Conservation (phyloP, 2,113 vertebrate species). For the Microtus montanus region DNA sequence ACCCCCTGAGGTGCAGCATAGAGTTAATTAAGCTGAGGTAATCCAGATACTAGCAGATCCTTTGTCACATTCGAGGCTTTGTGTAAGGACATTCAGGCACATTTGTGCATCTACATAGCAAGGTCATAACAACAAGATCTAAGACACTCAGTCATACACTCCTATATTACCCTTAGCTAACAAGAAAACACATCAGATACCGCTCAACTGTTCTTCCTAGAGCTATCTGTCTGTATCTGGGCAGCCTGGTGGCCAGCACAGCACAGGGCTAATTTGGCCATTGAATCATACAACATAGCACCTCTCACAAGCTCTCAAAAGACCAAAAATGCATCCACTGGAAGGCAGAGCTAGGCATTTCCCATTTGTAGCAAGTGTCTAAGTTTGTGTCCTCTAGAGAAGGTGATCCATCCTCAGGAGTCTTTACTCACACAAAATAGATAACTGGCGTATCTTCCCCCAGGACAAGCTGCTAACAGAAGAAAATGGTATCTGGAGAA, state of each 20-base stretch:
- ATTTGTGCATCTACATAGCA: background rate
- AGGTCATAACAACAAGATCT: background rate
- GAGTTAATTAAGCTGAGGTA: background rate
- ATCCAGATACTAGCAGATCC: background rate
- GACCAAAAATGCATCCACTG: background rate
- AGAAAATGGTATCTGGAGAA: background rate
- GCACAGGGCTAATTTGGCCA: background rate
- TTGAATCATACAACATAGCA: background rate
- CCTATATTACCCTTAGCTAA: background rate
- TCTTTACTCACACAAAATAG: background rate
- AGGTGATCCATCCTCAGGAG: background rate
- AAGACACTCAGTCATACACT: rapidly evolving
- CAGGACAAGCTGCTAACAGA: background rate
- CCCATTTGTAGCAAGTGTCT: background rate
- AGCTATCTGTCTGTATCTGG: background rate
- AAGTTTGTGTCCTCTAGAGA: background rate
- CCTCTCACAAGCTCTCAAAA: background rate
- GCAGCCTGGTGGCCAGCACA: background rate
- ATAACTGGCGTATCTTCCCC: background rate
- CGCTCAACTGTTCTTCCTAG: background rate
- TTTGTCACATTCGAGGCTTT: background rate
- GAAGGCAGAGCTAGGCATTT: background rate
- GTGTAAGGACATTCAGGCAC: background rate
- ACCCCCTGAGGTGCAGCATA: background rate
- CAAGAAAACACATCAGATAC: background rate